Evolutionary conservation across 1,140 invertebrate genomes (phyloP).

Genomic region (Eurosta solidaginis): DNA sequence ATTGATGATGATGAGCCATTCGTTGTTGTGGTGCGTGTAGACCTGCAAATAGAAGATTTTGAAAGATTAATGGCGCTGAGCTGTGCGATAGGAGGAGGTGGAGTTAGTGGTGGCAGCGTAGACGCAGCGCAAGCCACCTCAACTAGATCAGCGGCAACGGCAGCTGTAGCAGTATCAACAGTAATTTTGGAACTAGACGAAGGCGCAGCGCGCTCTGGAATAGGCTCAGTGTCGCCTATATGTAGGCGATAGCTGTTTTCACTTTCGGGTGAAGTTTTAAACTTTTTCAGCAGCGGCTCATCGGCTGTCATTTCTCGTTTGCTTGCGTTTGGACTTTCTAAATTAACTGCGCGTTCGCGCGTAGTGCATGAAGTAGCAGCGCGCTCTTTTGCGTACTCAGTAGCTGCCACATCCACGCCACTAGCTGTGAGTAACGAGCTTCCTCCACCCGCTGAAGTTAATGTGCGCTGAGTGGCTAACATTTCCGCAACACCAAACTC

Average conservation of each 20-base stretch:
- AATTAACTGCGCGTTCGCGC: background rate
- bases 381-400: background rate
- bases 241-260: background rate
- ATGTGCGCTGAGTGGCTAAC: background rate
- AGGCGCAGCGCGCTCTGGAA: background rate
- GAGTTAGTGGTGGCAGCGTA: background rate
- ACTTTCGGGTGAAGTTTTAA: constrained; percentile 42
- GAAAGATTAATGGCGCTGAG: constrained; percentile 37
- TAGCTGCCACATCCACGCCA: background rate
- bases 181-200: background rate
- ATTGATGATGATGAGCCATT: background rate
- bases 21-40: background rate
- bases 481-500: background rate
- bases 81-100: constrained; percentile 9
- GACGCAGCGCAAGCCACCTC: background rate
- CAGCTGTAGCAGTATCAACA: background rate
- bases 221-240: background rate
- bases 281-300: background rate
- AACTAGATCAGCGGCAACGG: background rate
- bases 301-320: background rate
- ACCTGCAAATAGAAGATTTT: constrained; percentile 33
- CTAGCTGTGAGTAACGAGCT: background rate
- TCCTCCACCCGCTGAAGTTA: background rate
- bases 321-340: background rate
- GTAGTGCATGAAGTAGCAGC: background rate